Percentiles rank a stretch among this genome's conserved stretches.
Evolutionary conservation across 2,888 invertebrate species (phyloP).

Genomic region (Megalurothrips usitatus): DNA sequence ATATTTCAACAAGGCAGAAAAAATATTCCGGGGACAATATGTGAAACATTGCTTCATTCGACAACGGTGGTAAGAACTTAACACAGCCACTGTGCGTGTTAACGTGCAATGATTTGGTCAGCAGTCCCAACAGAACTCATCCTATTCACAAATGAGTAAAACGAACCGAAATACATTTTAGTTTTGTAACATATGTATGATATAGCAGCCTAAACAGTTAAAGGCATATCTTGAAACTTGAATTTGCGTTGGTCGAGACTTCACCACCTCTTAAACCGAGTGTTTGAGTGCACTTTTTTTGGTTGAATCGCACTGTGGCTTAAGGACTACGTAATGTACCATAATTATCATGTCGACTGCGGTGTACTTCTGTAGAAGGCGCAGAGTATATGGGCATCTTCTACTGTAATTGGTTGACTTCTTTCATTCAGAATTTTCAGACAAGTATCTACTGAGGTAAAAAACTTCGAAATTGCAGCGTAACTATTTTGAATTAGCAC

Average conservation of each 20-base stretch:
- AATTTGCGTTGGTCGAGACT: conserved; percentile 8
- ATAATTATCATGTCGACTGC: neutral
- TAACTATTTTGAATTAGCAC: neutral
- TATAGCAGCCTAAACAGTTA: neutral
- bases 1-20: conserved; percentile 1
- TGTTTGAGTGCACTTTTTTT: neutral
- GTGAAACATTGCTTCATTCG: conserved; percentile 7
- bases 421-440: too few species aligned
- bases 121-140: conserved; percentile 5
- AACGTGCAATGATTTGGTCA: conserved; percentile 22
- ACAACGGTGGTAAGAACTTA: neutral
- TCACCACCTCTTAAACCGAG: neutral
- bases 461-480: too few species aligned
- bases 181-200: neutral
- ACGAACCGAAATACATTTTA: neutral
- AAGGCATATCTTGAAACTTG: neutral
- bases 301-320: too few species aligned
- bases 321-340: too few species aligned
- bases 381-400: neutral
- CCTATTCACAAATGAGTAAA: neutral
- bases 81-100: conserved; percentile 3
- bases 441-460: too few species aligned
- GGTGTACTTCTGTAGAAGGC: neutral
- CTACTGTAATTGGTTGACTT: neutral
- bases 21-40: conserved; percentile 17